Evolutionary conservation across 2,888 invertebrate genomes (phyloP), one percentile per base, ranked within the genome.

Genomic region (Oasisia sp.): DNA sequence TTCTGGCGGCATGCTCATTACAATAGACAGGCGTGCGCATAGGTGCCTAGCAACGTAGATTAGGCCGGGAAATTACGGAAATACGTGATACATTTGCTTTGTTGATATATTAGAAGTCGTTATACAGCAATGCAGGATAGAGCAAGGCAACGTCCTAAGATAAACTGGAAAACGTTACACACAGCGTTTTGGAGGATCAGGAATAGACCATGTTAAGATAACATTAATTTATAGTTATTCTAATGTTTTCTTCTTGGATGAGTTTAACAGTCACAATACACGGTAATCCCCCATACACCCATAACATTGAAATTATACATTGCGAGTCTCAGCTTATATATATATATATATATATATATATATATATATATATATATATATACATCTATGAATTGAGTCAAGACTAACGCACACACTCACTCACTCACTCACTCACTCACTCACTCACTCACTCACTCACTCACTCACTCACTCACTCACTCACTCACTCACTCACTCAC

Each of bases 81-180:
- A 74, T 74, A 74, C 50, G 74, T 27, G 74, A 27, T 74, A 74
- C 74, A 74, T 74, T 74, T 74, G 74, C 74, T 74, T 74, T 74
- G 74, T 74, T 74, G 74, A 74, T 74, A 74, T 74, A 19, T 27
- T 74, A 74, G 74, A 74, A 19, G 56, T 74, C 74, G 27, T 74
- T 74, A 74, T 27, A 74, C 27, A 27, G 27, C 74, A 74, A 74
- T 74, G 27, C 50, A 50, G 50, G 27, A 74, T 74, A 74, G 8
- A 74, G 27, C 74, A 74, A 74, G 7, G 27, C 74, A 74, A 74
- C 3, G 74, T 74, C 27, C 74, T 7, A 74, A n/a, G n/a, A 74
- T 74, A 74, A 14, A 74, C 27, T 14, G n/a, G 19, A 74, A 74
- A 74, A 74, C 5, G 74, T 27, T 74, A 19, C 74, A 74, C n/a